Evolutionary conservation across 2,113 vertebrate species (phyloP), one percentile per base, ranked within the genome.

Genomic region (Dryoscopus gambensis): DNA sequence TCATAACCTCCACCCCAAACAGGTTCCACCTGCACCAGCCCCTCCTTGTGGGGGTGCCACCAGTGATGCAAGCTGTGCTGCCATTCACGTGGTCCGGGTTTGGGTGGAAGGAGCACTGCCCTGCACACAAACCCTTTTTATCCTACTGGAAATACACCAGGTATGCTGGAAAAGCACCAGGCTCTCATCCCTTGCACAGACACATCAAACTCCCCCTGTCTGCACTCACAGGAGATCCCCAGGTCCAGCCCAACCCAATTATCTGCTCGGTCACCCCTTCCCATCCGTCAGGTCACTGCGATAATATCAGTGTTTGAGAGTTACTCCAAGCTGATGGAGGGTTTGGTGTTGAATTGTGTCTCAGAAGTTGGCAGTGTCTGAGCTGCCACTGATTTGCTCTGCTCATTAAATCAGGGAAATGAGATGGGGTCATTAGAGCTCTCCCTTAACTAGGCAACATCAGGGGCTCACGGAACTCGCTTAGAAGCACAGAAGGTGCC

Each of bases 321-420:
- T 24, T 12, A 1, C 50, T 33, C 67, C 44, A 13, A 17, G 70
- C 63, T 40, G 70, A 10, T 5, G 53, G 5, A 86, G 62, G 25
- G 15, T 13, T 89, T 22, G 47, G 39, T 18, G 23, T 2, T 22
- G 14, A 28, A 21, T 2, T 24, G 39, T 60, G 50, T 27, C 62
- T 68, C 84, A 69, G 82, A 35, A 52, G 31, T 2, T 27, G 35
- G 59, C 59, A 62, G 49, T 0, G 5, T 42, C 91, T 65, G 80
- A 71, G 64, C 87, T 55, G 63, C n/a, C 70, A 7, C 42, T 33
- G 78, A 55, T 80, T 16, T 20, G 69, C 52, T 33, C 37, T 69
- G 65, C 92, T 95, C 67, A 63, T 94, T 95, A 94, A 89, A 60
- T 40, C 84, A 73, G 65, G 74, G 49, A 82, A 91, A 89, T 22